Evolutionary conservation across 2,888 invertebrate species (phyloP).

Genomic region (Drosophila recens): DNA sequence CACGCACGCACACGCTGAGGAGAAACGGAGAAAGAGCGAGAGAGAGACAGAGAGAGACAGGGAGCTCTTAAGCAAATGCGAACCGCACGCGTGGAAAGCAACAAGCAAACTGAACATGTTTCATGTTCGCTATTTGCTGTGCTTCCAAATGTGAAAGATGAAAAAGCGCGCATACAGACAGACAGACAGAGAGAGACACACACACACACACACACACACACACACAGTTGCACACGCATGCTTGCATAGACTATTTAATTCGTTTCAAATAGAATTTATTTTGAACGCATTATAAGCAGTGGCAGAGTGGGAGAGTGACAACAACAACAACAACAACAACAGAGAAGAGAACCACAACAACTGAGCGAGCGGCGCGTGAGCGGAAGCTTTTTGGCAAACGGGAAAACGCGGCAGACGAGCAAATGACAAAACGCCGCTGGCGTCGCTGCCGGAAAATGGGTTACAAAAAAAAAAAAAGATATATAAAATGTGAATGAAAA

Average conservation of each 20-base stretch:
- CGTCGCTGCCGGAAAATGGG: conserved; percentile 60
- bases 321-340: conserved; percentile 12
- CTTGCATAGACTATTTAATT: conserved; percentile 73
- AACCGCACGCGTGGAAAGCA: conserved; percentile 81
- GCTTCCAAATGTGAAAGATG: conserved; percentile 70
- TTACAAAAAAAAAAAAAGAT: conserved; percentile 55
- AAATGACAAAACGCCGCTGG: conserved; percentile 55
- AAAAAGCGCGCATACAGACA: conserved; percentile 53
- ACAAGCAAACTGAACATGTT: conserved; percentile 82
- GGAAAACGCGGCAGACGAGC: conserved; percentile 65
- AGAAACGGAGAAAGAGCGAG: too few relatives aligned
- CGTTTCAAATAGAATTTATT: conserved; percentile 71
- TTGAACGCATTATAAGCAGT: conserved; percentile 57
- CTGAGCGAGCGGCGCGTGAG: conserved; percentile 68
- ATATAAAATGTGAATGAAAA: conserved; percentile 38
- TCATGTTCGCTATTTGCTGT: conserved; percentile 76
- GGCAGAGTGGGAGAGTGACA: conserved; percentile 26
- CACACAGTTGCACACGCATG: conserved; percentile 31
- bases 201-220: conserved; percentile 30
- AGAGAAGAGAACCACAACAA: conserved; percentile 1
- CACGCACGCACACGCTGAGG: conserved; percentile 7
- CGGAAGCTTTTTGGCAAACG: conserved; percentile 74
- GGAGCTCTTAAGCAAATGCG: conserved; percentile 34
- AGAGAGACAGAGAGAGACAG: background rate
- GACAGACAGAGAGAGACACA: conserved; percentile 11